Percentiles rank a stretch among this genome's conserved stretches.
These are phyloP conservation scores for Eumacrocentrus americanus DNA, from an alignment of 2,888 invertebrate species.

Conservation along the genomic window DNA sequence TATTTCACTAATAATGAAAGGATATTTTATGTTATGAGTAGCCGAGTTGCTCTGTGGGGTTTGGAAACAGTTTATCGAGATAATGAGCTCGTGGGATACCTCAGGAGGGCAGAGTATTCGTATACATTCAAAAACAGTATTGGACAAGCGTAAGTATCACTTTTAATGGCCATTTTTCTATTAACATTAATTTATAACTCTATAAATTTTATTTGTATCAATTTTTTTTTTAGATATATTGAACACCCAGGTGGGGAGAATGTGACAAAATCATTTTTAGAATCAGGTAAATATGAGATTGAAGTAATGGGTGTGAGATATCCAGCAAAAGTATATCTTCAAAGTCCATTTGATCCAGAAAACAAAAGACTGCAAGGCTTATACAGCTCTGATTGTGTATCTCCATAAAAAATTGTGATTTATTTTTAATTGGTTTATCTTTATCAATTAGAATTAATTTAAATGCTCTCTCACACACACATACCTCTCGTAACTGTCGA, in stretches of 20 bases:
- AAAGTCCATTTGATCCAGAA: slow-evolving; percentile 83
- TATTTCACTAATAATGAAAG: neutral
- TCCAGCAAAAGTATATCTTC: slow-evolving; percentile 73
- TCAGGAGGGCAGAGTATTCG: slow-evolving; percentile 83
- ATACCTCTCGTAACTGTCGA: slow-evolving; percentile 16
- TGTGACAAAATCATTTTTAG: slow-evolving; percentile 72
- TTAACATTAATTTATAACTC: too few species aligned
- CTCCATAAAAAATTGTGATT: too few species aligned
- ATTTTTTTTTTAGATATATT: slow-evolving; percentile 62
- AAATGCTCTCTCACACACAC: too few species aligned
- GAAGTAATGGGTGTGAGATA: slow-evolving; percentile 79
- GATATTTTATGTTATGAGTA: slow-evolving; percentile 32
- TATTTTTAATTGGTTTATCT: too few species aligned
- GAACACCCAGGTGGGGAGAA: slow-evolving; percentile 65
- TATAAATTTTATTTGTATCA: too few species aligned
- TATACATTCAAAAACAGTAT: slow-evolving; percentile 67
- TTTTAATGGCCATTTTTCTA: too few species aligned
- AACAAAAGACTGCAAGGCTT: slow-evolving; percentile 75
- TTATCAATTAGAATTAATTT: too few species aligned
- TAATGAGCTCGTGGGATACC: slow-evolving; percentile 76
- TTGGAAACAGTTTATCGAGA: slow-evolving; percentile 84
- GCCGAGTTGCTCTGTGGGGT: slow-evolving; percentile 78
- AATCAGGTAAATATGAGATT: slow-evolving; percentile 76
- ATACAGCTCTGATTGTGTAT: too few species aligned
- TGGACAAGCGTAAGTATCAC: slow-evolving; percentile 65